Evolutionary conservation across 2,797 vertebrate genomes (phyloP).

Genomic region (Hybognathus amarus): DNA sequence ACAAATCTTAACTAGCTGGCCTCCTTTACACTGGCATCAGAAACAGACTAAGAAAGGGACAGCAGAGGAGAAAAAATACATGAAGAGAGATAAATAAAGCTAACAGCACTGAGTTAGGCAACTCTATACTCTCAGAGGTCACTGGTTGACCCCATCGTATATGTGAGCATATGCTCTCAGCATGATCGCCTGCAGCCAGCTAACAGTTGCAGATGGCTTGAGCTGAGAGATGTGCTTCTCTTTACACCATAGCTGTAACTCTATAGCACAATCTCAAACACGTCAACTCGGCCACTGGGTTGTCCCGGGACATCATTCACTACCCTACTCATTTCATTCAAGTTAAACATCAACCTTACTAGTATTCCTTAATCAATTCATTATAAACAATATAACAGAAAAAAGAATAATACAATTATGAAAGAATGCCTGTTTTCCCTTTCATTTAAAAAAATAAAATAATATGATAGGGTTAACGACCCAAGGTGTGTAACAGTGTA

Average conservation of each 20-base stretch:
- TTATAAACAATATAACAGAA: too few species aligned
- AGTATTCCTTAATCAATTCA: too few species aligned
- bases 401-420: fast-evolving
- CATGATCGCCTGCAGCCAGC: conserved; percentile 33
- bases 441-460: too few species aligned
- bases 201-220: conserved; percentile 64
- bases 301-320: too few species aligned
- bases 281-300: conserved; percentile 18
- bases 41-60: not conserved
- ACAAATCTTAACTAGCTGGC: not conserved
- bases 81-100: conserved; percentile 21
- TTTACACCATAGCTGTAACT: conserved; percentile 61
- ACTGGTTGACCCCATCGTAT: not conserved
- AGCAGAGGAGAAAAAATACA: not conserved
- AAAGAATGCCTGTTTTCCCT: too few species aligned
- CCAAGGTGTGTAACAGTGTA: too few species aligned
- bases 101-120: conserved; percentile 9
- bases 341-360: too few species aligned
- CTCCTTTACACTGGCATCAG: not conserved
- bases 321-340: too few species aligned
- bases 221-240: conserved; percentile 53
- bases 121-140: conserved; percentile 18
- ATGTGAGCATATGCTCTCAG: conserved; percentile 33
- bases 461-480: too few species aligned
- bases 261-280: conserved; percentile 5